phyloP scores from a whole-genome alignment of 2,888 invertebrate genomes.

The Napeogenes sylphis region DNA sequence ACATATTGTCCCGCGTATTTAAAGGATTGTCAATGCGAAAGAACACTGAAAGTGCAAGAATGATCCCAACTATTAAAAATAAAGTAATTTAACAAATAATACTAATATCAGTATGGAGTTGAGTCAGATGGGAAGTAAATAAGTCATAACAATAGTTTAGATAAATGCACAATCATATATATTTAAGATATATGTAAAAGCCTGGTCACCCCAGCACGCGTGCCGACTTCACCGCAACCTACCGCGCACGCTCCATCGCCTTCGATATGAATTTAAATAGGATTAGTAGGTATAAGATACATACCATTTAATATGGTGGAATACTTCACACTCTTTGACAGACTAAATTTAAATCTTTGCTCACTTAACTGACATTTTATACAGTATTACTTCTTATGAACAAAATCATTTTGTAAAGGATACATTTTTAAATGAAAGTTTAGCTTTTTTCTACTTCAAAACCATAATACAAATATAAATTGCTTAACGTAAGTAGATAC shows the following conservation, averaged over 20 bases:
- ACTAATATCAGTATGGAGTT: too few relatives aligned
- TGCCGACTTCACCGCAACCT: constrained; percentile 54
- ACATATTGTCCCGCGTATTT: too few relatives aligned
- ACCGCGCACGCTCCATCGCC: constrained; percentile 59
- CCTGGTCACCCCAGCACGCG: constrained; percentile 42
- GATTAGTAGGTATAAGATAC: constrained; percentile 48
- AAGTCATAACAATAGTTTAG: neutral
- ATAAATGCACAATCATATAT: neutral
- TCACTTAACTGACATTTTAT: neutral
- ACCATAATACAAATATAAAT: too few relatives aligned
- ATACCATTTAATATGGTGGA: constrained; percentile 37
- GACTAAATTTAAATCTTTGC: constrained; percentile 3
- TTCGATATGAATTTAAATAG: constrained; percentile 71
- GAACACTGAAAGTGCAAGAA: too few relatives aligned
- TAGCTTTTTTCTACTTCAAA: too few relatives aligned
- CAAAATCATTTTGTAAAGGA: too few relatives aligned
- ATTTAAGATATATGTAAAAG: neutral
- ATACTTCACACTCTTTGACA: constrained; percentile 11
- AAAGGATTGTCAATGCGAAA: too few relatives aligned
- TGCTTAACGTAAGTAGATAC: too few relatives aligned
- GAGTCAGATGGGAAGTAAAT: too few relatives aligned
- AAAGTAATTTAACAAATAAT: too few relatives aligned
- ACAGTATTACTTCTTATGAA: neutral
- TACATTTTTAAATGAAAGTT: too few relatives aligned
- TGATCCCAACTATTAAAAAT: too few relatives aligned